A percentile compares a stretch with the other conserved stretches of the same genome.
phyloP scores from a whole-genome alignment of 30 jellyfish, hydroid and myxozoan species.

The Pelagia noctiluca region DNA sequence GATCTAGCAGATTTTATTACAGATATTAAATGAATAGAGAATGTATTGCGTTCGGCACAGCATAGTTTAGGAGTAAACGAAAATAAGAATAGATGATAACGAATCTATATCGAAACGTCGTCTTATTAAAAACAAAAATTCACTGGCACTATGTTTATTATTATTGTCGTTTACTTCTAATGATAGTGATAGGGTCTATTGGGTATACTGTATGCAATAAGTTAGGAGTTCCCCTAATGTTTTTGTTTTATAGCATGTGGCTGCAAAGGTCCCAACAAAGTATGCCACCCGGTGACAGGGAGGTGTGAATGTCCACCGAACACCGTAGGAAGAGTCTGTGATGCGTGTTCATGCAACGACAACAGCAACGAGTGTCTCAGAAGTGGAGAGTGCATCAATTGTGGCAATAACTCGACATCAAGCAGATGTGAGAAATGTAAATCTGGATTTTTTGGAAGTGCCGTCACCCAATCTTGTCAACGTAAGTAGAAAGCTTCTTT shows the following conservation, averaged over 20 bases:
- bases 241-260: slow-evolving; percentile 76
- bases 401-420: slow-evolving; percentile 80
- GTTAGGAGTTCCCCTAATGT: too few relatives aligned
- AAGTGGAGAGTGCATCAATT: slow-evolving; percentile 77
- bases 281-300: slow-evolving; percentile 83
- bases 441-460: slow-evolving; percentile 78
- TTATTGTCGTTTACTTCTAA: too few relatives aligned
- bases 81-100: too few relatives aligned
- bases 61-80: too few relatives aligned
- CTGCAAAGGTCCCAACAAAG: slow-evolving; percentile 83
- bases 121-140: too few relatives aligned
- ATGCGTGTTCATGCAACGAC: slow-evolving; percentile 84
- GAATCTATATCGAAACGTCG: too few relatives aligned
- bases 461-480: slow-evolving; percentile 58
- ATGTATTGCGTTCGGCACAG: too few relatives aligned
- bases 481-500: slow-evolving; percentile 46
- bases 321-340: slow-evolving; percentile 84
- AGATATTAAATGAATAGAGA: too few relatives aligned
- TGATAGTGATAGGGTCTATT: too few relatives aligned
- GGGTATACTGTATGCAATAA: too few relatives aligned
- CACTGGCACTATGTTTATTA: too few relatives aligned
- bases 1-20: too few relatives aligned
- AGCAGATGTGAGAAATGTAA: slow-evolving; percentile 77
- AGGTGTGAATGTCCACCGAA: slow-evolving; percentile 84
- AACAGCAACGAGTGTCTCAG: slow-evolving; percentile 79